phyloP scores from a whole-genome alignment of 2,888 invertebrate species.

The Macrophya alboannulata region DNA sequence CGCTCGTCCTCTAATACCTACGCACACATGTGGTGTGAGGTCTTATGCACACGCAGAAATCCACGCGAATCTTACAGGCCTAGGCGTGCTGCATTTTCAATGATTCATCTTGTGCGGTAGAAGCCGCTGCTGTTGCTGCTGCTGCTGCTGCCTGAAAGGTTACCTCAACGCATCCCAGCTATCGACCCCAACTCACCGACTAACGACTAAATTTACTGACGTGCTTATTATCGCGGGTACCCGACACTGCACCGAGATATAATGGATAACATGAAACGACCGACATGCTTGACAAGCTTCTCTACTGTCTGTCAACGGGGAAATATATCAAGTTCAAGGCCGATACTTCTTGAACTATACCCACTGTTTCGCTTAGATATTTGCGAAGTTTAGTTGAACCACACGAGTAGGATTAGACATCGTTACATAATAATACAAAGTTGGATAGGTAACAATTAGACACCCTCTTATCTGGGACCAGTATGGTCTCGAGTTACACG shows the following conservation, averaged over 20 bases:
- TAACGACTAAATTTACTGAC: conserved; percentile 73
- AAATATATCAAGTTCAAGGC: conserved; percentile 41
- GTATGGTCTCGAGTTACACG: neutral
- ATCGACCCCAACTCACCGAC: conserved; percentile 61
- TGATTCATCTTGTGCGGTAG: conserved; percentile 72
- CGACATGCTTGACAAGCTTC: conserved; percentile 28
- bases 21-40: conserved; percentile 21
- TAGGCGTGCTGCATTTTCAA: conserved; percentile 68
- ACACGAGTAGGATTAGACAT: neutral
- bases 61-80: conserved; percentile 61
- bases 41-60: conserved; percentile 19
- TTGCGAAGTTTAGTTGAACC: neutral
- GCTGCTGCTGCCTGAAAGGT: conserved; percentile 7
- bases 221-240: conserved; percentile 63
- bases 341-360: neutral
- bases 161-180: conserved; percentile 54
- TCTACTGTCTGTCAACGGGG: neutral
- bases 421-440: neutral
- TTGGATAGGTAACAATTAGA: conserved; percentile 44
- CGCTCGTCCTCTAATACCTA: neutral
- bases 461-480: neutral
- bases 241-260: conserved; percentile 4
- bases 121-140: conserved; percentile 16
- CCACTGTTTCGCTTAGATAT: neutral
- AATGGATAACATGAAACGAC: conserved; percentile 31